Percentiles rank a stretch among this genome's conserved stretches.
Conservation (phyloP, 2,888 invertebrate species). For the Rhagonycha lutea region DNA sequence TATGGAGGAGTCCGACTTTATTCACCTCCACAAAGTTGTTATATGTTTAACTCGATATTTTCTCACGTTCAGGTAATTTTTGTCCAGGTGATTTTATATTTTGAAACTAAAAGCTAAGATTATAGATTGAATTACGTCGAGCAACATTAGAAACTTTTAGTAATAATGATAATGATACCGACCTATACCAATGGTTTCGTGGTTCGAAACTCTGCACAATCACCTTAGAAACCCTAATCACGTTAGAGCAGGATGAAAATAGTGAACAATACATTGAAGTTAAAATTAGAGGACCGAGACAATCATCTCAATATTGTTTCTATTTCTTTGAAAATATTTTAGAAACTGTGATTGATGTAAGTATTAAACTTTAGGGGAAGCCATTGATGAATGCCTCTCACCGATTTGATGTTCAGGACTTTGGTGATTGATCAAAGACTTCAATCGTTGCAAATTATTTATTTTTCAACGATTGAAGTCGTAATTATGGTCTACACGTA, state of each 20-base stretch:
- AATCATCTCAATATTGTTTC: constrained; percentile 63
- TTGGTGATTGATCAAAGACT: too few relatives aligned
- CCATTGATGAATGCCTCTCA: not conserved
- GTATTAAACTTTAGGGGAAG: not conserved
- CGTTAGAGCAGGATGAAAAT: constrained; percentile 59
- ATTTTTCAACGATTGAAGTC: too few relatives aligned
- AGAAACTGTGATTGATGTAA: constrained; percentile 64
- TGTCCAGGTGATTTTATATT: not conserved
- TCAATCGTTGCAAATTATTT: too few relatives aligned
- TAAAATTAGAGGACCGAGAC: constrained; percentile 67
- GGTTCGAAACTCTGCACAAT: constrained; percentile 73
- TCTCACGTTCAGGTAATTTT: constrained; percentile 64
- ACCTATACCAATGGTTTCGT: constrained; percentile 73
- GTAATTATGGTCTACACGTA: too few relatives aligned
- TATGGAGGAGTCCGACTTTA: constrained; percentile 69
- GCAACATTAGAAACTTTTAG: constrained; percentile 45
- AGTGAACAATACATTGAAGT: constrained; percentile 63
- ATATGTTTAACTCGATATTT: constrained; percentile 69
- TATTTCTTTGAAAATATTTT: constrained; percentile 71
- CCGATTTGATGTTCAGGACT: too few relatives aligned
- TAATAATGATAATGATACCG: constrained; percentile 61
- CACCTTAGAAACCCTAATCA: constrained; percentile 69
- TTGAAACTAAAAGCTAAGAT: not conserved
- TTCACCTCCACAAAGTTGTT: constrained; percentile 61
- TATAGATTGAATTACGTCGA: constrained; percentile 47